These are phyloP conservation scores for Elegia similella DNA, from an alignment of 2,888 invertebrate genomes.

Conservation along the genomic window DNA sequence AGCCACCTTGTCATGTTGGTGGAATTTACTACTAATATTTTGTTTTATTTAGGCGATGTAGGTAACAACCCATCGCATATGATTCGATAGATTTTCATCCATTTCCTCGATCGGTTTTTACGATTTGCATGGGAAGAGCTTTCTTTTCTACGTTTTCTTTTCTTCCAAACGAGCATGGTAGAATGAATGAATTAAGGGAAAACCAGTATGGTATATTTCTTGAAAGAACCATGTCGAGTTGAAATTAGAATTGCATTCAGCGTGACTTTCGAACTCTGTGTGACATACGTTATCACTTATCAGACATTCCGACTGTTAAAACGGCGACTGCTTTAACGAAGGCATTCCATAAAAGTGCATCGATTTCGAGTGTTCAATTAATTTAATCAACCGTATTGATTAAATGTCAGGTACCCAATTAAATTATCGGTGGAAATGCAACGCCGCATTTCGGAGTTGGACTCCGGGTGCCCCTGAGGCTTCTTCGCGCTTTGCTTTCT, in stretches of 20 bases:
- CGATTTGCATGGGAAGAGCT: too few relatives aligned
- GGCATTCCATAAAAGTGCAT: conserved; percentile 63
- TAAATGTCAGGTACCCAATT: conserved; percentile 76
- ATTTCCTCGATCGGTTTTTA: too few relatives aligned
- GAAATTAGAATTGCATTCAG: conserved; percentile 33
- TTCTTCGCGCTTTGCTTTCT: conserved; percentile 54
- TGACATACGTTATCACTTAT: conserved; percentile 24
- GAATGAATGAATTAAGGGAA: too few relatives aligned
- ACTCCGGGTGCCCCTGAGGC: conserved; percentile 41
- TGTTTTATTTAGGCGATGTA: too few relatives aligned
- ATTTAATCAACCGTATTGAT: conserved; percentile 74
- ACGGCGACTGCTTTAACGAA: conserved; percentile 39
- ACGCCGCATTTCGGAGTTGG: conserved; percentile 45
- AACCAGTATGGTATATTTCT: too few relatives aligned
- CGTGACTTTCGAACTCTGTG: conserved; percentile 24
- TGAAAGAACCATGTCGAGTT: conserved; percentile 4
- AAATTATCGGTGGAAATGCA: conserved; percentile 60
- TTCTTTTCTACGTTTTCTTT: not conserved
- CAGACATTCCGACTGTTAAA: conserved; percentile 30
- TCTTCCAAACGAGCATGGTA: not conserved
- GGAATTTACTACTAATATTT: too few relatives aligned
- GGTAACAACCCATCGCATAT: too few relatives aligned
- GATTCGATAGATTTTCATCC: too few relatives aligned
- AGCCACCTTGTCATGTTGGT: too few relatives aligned
- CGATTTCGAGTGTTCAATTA: conserved; percentile 65